Evolutionary conservation across 2,113 vertebrate genomes (phyloP).

Genomic region (Brachionichthys hirsutus): DNA sequence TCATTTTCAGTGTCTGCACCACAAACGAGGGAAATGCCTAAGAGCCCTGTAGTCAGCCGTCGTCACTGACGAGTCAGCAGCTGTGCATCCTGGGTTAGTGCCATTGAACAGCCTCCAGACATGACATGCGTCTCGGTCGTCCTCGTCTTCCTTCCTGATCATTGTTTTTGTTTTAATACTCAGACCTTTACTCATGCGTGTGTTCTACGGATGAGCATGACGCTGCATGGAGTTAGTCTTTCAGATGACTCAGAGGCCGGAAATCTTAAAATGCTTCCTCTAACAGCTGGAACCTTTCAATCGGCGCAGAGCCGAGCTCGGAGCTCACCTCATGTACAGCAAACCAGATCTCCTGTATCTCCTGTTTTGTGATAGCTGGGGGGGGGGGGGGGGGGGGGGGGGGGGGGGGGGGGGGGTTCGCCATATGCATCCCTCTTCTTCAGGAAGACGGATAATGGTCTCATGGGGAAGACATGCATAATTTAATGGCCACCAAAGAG

Average conservation of each 20-base stretch:
- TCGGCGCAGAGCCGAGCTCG: neutral
- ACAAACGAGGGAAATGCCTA: slow-evolving; percentile 3
- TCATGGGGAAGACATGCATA: slow-evolving; percentile 67
- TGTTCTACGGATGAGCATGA: slow-evolving; percentile 24
- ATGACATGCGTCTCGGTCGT: slow-evolving; percentile 41
- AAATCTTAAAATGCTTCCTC: slow-evolving; percentile 23
- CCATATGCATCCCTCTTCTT: slow-evolving; percentile 41
- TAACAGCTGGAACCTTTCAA: slow-evolving; percentile 20
- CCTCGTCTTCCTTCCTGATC: slow-evolving; percentile 22
- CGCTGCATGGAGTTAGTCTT: slow-evolving; percentile 16
- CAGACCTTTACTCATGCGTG: slow-evolving; percentile 34
- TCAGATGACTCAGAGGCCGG: slow-evolving; percentile 41
- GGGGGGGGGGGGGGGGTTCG: too few species aligned
- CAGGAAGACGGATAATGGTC: slow-evolving; percentile 55
- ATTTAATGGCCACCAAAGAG: slow-evolving; percentile 66
- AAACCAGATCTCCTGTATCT: slow-evolving; percentile 15
- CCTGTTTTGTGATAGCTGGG: slow-evolving; percentile 8
- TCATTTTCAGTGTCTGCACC: slow-evolving; percentile 41
- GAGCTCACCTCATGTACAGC: slow-evolving; percentile 2
- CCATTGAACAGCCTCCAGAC: slow-evolving; percentile 48
- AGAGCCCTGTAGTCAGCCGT: neutral
- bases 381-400: too few species aligned
- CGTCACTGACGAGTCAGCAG: slow-evolving; percentile 21
- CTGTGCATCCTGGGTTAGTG: slow-evolving; percentile 13
- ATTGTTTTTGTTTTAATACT: slow-evolving; percentile 40